These are phyloP conservation scores for Rhopalosiphum nymphaeae DNA, from an alignment of 2,888 invertebrate genomes.

Conservation along the genomic window DNA sequence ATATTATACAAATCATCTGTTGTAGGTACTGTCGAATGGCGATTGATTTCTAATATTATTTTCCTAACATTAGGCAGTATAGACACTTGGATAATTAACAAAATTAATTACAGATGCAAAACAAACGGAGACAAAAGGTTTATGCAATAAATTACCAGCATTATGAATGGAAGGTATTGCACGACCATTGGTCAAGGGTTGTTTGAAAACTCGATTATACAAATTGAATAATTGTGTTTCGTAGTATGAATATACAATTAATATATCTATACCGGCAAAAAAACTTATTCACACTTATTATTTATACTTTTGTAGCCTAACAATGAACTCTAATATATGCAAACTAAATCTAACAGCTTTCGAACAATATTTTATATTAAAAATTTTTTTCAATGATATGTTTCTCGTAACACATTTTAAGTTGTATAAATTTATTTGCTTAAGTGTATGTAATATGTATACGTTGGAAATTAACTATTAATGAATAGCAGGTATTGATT, in stretches of 20 bases:
- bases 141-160: conserved; percentile 12
- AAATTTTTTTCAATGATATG: neutral
- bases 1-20: neutral
- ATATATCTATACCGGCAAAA: neutral
- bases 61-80: neutral
- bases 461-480: neutral
- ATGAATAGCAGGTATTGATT: neutral
- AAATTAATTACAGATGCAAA: conserved; percentile 34
- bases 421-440: neutral
- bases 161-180: neutral
- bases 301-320: neutral
- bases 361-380: neutral
- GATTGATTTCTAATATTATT: conserved; percentile 36
- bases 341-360: neutral
- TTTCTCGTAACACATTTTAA: neutral
- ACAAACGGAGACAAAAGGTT: conserved; percentile 26
- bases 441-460: neutral
- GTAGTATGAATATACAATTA: neutral
- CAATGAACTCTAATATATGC: neutral
- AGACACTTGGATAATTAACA: conserved; percentile 27
- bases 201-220: conserved; percentile 32
- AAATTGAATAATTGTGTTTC: conserved; percentile 17
- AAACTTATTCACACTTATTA: neutral
- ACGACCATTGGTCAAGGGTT: neutral
- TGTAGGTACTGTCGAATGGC: neutral